Evolutionary conservation across 2,113 vertebrate genomes (phyloP), one percentile per base, ranked within the genome.

Genomic region (Perca schrenkii): DNA sequence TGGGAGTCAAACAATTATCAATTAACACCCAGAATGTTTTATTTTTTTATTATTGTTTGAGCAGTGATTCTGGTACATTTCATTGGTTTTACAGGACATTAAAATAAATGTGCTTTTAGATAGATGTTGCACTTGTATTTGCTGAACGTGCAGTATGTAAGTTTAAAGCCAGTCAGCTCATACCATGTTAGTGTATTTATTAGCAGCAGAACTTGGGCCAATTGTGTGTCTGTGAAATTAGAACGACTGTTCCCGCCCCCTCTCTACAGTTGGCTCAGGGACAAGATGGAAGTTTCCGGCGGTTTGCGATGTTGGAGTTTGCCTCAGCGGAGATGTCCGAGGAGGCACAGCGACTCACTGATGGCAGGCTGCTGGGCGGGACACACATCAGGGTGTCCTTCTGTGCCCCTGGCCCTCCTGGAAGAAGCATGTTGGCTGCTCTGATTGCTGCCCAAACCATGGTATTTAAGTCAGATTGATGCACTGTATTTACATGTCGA

Each of bases 371-470:
- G 6, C 92, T 97, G 8, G 96, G 94, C 0, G 96, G 96, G 58
- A 93, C 94, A 4, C 94, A 93, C 61, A 86, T 98, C 78, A 95
- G 97, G 0, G 96, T 97, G 8, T 97, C 97, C 70, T 98, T 98
- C 95, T 99, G 98, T 11, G 97, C 97, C 17, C 98, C 98, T 0
- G 97, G 97, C 0, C 96, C 97, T 3, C 97, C 97, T 0, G 98
- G 97, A 21, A 96, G 97, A 81, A 98, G 97, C 91, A 98, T 97
- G 97, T 76, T 99, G 86, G 97, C 98, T 0, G 98, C 98, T 0
- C 94, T 99, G 47, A 98, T 98, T 1, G 97, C 98, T 0, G 97
- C 97, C 0, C 98, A 98, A 80, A 97, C 97, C 8, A 98, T 96
- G 92, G 98, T 98, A 93, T 14, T 46, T 2, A 87, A 86, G 17